Conservation (phyloP, 2,113 vertebrate genomes). For the Nansenia antarctica region DNA sequence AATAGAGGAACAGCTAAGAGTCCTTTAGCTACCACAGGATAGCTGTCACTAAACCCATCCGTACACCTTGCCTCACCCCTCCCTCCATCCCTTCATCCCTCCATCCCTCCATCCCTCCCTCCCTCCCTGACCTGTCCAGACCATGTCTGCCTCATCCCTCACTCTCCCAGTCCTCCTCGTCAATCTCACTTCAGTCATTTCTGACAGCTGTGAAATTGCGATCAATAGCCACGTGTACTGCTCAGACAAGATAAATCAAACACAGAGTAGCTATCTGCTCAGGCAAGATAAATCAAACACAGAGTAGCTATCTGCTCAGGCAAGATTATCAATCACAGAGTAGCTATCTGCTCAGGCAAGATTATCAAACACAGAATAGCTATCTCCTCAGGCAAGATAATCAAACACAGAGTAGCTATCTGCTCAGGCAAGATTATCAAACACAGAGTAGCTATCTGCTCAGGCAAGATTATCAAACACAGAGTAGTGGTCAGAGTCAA, state of each 20-base stretch:
- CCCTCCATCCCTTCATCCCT: neutral
- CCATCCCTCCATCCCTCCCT: conserved; percentile 9
- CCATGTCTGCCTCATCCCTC: conserved; percentile 29
- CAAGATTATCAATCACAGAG: too few species aligned
- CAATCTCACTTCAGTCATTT: conserved; percentile 42
- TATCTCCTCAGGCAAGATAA: too few species aligned
- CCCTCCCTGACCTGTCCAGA: conserved; percentile 17
- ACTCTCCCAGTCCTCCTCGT: conserved; percentile 7
- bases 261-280: conserved; percentile 32
- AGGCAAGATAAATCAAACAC: neutral
- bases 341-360: too few species aligned
- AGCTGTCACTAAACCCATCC: conserved; percentile 10
- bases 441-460: too few species aligned
- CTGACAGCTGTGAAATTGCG: conserved; percentile 56
- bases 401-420: too few species aligned
- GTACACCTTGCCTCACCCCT: neutral
- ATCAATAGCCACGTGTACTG: conserved; percentile 49
- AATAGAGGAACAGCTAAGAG: conserved; percentile 28
- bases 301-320: too few species aligned
- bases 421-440: too few species aligned
- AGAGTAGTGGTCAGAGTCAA: too few species aligned
- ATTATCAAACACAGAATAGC: too few species aligned
- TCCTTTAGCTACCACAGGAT: conserved; percentile 36
- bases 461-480: too few species aligned
- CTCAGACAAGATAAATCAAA: conserved; percentile 11